Evolutionary conservation across 2,113 vertebrate genomes (phyloP), one percentile per base, ranked within the genome.

Genomic region (Gallinago undulata): DNA sequence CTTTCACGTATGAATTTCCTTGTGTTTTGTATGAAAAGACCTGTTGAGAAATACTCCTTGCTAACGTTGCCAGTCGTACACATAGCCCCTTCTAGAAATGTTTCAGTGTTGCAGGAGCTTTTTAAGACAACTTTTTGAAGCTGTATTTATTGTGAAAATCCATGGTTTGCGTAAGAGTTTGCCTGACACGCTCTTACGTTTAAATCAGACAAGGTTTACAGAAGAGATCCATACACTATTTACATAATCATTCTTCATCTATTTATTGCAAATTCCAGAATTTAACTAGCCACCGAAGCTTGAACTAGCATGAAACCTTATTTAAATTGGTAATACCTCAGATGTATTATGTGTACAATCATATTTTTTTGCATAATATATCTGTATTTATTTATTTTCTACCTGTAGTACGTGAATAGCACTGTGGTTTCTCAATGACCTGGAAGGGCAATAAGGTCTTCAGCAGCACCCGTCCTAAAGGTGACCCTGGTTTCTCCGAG

Each of bases 321-420:
- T 98, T 98, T 98, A 98, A 98, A 98, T 97, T 94, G 98, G 96
- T 97, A 89, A 98, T 98, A 97, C 97, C 97, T 98, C 98, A 98
- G 98, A 93, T 98, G 98, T 98, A 98, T 98, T 98, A 93, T 92
- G 95, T 97, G 97, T 98, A 97, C 98, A 98, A 96, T 99, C 98
- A 98, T 98, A 95, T 70, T 85, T 74, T 98, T 98, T 97, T 97
- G 97, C 92, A 97, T 97, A 97, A 98, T 97, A 98, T 98, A 96
- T 98, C 98, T 98, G 97, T 98, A 98, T 99, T 99, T 99, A 99
- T 99, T 99, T 99, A 98, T 98, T 98, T 97, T 97, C 97, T 96
- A 96, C 89, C 96, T 94, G 97, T 97, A 98, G 94, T 98, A 97
- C 97, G 91, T 92, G 94, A 97, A 77, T 89, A 98, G 97, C 97